These are phyloP conservation scores for Montipora cactus DNA, from an alignment of 64 coral and sea anemone species.

Conservation along the genomic window DNA sequence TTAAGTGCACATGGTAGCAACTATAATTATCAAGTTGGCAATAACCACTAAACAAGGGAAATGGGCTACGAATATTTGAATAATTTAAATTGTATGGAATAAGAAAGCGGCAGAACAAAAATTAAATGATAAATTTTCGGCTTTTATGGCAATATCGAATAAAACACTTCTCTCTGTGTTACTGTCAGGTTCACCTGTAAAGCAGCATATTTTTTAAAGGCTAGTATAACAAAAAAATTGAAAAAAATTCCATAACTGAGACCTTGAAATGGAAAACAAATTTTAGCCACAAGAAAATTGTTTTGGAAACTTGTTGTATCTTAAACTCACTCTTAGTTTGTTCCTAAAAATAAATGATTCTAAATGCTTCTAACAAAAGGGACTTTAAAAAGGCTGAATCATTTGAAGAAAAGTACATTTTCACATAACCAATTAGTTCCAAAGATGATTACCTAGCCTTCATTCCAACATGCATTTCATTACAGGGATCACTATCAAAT, in stretches of 20 bases:
- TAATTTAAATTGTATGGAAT: too few species aligned
- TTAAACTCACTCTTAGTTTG: neutral
- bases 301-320: neutral
- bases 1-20: too few species aligned
- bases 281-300: neutral
- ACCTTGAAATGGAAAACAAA: neutral
- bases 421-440: neutral
- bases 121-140: too few species aligned
- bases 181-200: neutral
- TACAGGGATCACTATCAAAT: neutral
- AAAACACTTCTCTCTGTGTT: neutral
- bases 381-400: too few species aligned
- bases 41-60: too few species aligned
- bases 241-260: neutral
- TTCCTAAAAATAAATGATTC: too few species aligned
- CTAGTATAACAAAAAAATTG: neutral
- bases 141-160: neutral
- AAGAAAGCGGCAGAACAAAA: too few species aligned
- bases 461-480: neutral
- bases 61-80: too few species aligned
- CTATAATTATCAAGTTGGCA: too few species aligned
- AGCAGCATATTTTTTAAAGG: constrained; percentile 28
- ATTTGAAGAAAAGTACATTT: neutral
- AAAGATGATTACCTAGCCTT: constrained; percentile 28
- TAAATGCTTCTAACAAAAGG: too few species aligned